phyloP scores from a whole-genome alignment of 2,888 invertebrate genomes.

The Stenchaetothrips biformis region DNA sequence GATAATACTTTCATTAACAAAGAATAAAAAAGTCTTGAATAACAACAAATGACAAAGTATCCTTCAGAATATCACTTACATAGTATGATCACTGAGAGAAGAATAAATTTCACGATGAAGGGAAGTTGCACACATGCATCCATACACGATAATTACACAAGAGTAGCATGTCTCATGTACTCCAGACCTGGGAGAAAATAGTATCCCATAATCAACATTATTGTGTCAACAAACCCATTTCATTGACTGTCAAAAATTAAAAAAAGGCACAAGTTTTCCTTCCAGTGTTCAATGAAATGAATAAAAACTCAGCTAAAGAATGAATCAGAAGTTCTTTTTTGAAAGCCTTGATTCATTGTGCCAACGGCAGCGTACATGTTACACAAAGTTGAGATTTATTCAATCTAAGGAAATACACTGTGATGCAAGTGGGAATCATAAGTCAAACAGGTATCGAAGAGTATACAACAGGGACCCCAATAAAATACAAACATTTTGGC shows the following conservation, averaged over 20 bases:
- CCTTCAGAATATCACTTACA: slow-evolving; percentile 10
- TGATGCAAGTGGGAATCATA: neutral
- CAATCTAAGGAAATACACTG: neutral
- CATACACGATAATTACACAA: too few species aligned
- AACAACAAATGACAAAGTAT: slow-evolving; percentile 15
- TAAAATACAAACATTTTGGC: neutral
- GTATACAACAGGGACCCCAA: neutral
- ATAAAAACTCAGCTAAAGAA: neutral
- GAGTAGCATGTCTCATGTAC: too few species aligned
- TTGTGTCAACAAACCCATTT: neutral
- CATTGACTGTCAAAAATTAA: neutral
- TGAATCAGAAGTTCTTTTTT: neutral
- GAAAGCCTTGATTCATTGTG: neutral
- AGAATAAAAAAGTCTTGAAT: neutral
- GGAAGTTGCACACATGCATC: too few species aligned
- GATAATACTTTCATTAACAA: neutral
- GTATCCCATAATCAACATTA: too few species aligned
- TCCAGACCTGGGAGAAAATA: too few species aligned
- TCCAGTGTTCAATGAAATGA: neutral
- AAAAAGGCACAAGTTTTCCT: neutral
- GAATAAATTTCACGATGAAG: neutral
- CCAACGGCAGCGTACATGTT: neutral
- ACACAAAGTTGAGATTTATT: neutral
- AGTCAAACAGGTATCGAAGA: too few species aligned
- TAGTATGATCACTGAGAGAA: neutral